phyloP scores from a whole-genome alignment of 2,797 vertebrate genomes.

The Ctenosaura bakeri region DNA sequence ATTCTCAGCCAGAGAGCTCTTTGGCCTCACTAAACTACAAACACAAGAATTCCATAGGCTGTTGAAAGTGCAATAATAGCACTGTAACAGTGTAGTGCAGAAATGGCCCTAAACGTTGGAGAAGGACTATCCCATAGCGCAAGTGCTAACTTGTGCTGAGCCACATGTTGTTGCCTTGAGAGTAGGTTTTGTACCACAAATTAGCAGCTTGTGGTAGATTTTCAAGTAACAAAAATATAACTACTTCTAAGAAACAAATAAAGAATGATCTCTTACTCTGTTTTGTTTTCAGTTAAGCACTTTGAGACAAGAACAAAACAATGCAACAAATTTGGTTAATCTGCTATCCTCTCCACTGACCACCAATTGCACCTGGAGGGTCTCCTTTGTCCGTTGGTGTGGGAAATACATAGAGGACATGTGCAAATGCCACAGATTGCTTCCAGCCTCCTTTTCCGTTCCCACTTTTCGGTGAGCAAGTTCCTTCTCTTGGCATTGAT shows the following conservation, averaged over 20 bases:
- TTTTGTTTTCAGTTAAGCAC: slow-evolving; percentile 68
- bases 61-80: too few species aligned
- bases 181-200: neutral
- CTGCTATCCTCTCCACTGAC: slow-evolving; percentile 63
- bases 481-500: slow-evolving; percentile 86
- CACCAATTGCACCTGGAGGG: slow-evolving; percentile 76
- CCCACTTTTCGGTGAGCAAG: slow-evolving; percentile 82
- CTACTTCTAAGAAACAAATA: neutral
- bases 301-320: slow-evolving; percentile 43
- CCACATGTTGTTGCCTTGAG: neutral
- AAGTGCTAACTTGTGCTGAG: neutral
- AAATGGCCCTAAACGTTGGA: neutral
- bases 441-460: slow-evolving; percentile 74
- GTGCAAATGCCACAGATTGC: slow-evolving; percentile 81
- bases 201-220: neutral
- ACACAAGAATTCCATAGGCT: too few species aligned
- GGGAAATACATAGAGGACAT: slow-evolving; percentile 82
- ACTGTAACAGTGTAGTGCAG: too few species aligned
- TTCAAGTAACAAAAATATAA: neutral
- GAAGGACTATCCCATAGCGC: neutral
- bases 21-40: too few species aligned
- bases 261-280: neutral
- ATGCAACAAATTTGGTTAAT: slow-evolving; percentile 61
- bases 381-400: slow-evolving; percentile 78
- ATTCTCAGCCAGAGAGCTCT: too few species aligned